Base-by-base conservation (phyloP, 2,888 invertebrate species). In the Agrilus cyanescens region DNA sequence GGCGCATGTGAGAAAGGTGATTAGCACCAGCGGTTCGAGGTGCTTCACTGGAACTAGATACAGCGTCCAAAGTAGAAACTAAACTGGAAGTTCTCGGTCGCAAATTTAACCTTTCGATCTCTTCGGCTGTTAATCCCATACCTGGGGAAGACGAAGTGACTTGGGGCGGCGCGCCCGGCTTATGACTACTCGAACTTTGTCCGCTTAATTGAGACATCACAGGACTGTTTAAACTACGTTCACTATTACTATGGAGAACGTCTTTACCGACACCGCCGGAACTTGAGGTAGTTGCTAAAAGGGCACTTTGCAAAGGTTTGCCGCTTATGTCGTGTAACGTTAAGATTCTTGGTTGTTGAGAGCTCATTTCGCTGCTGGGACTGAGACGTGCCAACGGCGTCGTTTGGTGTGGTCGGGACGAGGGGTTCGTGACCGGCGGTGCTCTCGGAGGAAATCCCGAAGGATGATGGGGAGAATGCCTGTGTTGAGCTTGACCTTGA, bases 291-390 rank as follows among this genome's bases (percentile, higher is more conserved):
- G 91, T 90, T 4, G 90, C 91, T 45, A 93, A 67, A 12, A 93
- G 69, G 0, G 91, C 91, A 54, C 85, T 88, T 62, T 91, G 91
- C 38, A 91, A 65, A 0, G 91, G 91, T 60, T 91, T 91, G 0
- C 93, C 93, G 49, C 91, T 91, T 58, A 93, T 90, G 61, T 93
- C 93, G 64, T 91, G 88, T 30, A 93, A 70, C 1, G 93, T 93
- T n/a, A 93, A 69, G 56, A 94, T 94, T 51, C 93, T 73, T 1
- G 93, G 91, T 56, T 90, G 90, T 61, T 91, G 91, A 8, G 85
- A 81, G 53, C 91, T 91, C 49, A 93, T 68, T 65, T 93, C 93
- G 55, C 90, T 90, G 58, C 91, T 91, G 0, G 93, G 93, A 51
- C 91, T 91, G 16, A 93, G 70, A 47, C 93, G 72, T 3, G 93